Evolutionary conservation across 2,888 invertebrate species (phyloP).

Genomic region (Diaprepes abbreviatus): DNA sequence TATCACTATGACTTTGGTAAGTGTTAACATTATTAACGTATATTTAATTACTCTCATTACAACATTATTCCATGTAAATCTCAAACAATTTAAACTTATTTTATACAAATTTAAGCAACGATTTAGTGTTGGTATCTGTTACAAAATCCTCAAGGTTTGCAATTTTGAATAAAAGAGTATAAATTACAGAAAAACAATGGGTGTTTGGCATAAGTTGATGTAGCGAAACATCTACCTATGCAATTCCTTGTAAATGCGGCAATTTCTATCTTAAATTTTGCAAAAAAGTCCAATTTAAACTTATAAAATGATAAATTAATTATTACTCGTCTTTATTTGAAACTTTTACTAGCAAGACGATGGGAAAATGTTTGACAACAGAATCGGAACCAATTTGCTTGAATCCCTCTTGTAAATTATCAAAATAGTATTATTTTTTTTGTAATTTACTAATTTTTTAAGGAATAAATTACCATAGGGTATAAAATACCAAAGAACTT

Average conservation of each 20-base stretch:
- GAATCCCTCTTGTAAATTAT: too few relatives aligned
- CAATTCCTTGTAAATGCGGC: constrained; percentile 16
- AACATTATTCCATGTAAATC: constrained; percentile 24
- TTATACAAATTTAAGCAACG: constrained; percentile 34
- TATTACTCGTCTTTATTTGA: too few relatives aligned
- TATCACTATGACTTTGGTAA: not conserved
- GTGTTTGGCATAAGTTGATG: constrained; percentile 36
- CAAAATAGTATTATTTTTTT: too few relatives aligned
- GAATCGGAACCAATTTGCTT: too few relatives aligned
- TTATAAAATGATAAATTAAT: not conserved
- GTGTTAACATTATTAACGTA: not conserved
- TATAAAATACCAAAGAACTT: too few relatives aligned
- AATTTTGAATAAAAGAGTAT: constrained; percentile 32
- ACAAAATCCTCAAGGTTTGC: constrained; percentile 35
- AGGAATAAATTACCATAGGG: too few relatives aligned
- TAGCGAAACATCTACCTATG: constrained; percentile 35
- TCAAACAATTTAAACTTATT: constrained; percentile 25
- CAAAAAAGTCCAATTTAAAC: not conserved
- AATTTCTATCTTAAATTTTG: constrained; percentile 15
- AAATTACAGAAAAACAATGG: constrained; percentile 42
- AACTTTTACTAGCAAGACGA: too few relatives aligned
- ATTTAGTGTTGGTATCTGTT: constrained; percentile 26
- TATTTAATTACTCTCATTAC: constrained; percentile 8
- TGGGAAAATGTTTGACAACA: too few relatives aligned
- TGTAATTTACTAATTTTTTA: too few relatives aligned